Conservation (phyloP, 2,113 vertebrate species). For the Myrmophylax atrothorax region DNA sequence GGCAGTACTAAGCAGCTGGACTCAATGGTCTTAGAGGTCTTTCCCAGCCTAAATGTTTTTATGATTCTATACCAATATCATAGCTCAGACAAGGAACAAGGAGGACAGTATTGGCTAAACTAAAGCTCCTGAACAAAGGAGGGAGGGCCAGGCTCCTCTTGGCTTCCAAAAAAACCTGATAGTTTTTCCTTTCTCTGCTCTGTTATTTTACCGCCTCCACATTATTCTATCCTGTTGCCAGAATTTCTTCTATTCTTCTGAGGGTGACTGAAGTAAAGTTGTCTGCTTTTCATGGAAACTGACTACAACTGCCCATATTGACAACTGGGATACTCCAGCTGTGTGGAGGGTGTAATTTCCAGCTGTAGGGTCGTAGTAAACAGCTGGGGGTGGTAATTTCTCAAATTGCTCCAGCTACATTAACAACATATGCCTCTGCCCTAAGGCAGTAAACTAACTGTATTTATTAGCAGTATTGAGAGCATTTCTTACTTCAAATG, state of each 20-base stretch:
- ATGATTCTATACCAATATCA: not conserved
- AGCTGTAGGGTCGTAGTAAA: not conserved
- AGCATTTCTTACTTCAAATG: constrained; percentile 7
- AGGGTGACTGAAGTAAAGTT: not conserved
- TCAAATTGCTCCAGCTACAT: not conserved
- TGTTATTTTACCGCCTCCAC: not conserved
- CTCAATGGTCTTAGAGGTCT: not conserved
- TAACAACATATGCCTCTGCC: constrained; percentile 5
- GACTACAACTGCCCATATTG: not conserved
- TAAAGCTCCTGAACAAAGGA: not conserved
- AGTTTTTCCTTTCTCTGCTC: not conserved
- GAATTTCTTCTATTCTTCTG: not conserved
- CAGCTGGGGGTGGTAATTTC: not conserved
- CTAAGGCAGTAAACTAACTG: not conserved
- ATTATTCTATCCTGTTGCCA: not conserved
- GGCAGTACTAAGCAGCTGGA: not conserved
- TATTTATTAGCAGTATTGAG: constrained; percentile 22
- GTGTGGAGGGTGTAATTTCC: not conserved
- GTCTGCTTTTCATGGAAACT: not conserved
- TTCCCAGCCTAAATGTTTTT: not conserved
- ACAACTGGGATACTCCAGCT: constrained; percentile 14
- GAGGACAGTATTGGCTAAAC: not conserved
- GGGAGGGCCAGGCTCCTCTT: not conserved
- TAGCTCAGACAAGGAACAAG: not conserved
- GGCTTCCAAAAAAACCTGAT: not conserved